A percentile compares a stretch with the other conserved stretches of the same genome.
These are phyloP conservation scores for Pogona vitticeps DNA, from an alignment of 2,113 vertebrate species.

Conservation along the genomic window DNA sequence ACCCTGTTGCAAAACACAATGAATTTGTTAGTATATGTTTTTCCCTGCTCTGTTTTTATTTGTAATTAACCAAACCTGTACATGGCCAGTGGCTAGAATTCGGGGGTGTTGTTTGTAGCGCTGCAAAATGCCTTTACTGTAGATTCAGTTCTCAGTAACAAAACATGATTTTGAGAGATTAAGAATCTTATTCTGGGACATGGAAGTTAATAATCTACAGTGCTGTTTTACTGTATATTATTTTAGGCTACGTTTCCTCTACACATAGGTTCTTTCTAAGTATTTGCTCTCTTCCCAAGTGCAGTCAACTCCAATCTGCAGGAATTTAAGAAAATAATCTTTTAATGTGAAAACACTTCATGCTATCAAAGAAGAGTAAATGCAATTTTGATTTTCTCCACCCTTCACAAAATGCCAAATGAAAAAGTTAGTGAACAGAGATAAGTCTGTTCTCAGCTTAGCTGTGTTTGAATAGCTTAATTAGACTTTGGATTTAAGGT, in stretches of 20 bases:
- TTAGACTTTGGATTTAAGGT: conserved; percentile 56
- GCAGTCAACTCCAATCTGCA: conserved; percentile 28
- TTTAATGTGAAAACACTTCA: conserved; percentile 45
- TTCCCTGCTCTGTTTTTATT: too few relatives aligned
- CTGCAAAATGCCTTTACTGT: too few relatives aligned
- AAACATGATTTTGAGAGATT: too few relatives aligned
- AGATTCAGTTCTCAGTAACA: too few relatives aligned
- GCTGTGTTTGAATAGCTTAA: conserved; percentile 60
- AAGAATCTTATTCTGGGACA: too few relatives aligned
- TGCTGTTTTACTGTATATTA: background rate
- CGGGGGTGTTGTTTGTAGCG: too few relatives aligned
- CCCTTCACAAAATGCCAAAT: conserved; percentile 57
- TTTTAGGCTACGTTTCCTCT: background rate
- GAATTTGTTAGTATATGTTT: too few relatives aligned
- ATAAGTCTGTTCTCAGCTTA: conserved; percentile 50
- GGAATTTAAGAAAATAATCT: conserved; percentile 64
- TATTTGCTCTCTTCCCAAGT: conserved; percentile 40
- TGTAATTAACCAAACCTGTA: too few relatives aligned
- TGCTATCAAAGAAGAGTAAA: conserved; percentile 46
- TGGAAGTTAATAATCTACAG: background rate
- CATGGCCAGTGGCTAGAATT: too few relatives aligned
- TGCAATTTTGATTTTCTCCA: conserved; percentile 43
- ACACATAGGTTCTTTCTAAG: background rate
- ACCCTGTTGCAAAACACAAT: too few relatives aligned
- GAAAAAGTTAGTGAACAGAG: conserved; percentile 43